Evolutionary conservation across 2,797 vertebrate species (phyloP), one percentile per base, ranked within the genome.

Genomic region (Enoplosus armatus): DNA sequence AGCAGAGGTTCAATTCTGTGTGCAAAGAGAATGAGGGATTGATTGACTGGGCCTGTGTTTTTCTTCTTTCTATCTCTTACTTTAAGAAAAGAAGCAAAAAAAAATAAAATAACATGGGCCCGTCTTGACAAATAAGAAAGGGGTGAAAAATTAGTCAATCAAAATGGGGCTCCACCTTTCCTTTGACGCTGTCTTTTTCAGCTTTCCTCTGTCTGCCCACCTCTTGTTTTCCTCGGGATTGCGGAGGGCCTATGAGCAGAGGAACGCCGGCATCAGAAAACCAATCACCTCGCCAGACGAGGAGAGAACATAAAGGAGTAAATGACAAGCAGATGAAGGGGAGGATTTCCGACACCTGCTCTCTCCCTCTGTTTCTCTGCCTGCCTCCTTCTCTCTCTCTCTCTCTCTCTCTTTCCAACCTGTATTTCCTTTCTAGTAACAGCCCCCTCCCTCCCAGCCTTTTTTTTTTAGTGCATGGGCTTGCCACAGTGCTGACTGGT

Each of bases 251-350:
- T 85, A 79, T 39, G 78, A 85, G 79, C 70, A 79, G 51, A 84
- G 71, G 71, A 88, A 88, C 51, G 16, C 55, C 63, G 4, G 82
- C 79, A 56, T 85, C 87, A 86, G 84, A 89, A 93, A 93, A 90
- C 85, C 91, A 93, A 92, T 92, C 86, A 76, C 87, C 47, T 78
- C 67, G 22, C 88, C 89, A 85, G 86, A 90, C 82, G 51, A 86
- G 24, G 45, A 79, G 61, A 82, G 66, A 90, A 88, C 90, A 88
- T 86, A 89, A 87, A 92, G 87, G 83, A 90, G 86, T 89, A 92
- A 93, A 93, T 88, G 91, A 92, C 89, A 91, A 90, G 90, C 90
- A 93, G 92, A 94, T 91, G 92, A 93, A 91, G 91, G 84, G 90
- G 86, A 92, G 91, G 88, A 87, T 92, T 91, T 88, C 80, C 76